Conservation (phyloP, 2,888 invertebrate genomes). For the Acleris literana region DNA sequence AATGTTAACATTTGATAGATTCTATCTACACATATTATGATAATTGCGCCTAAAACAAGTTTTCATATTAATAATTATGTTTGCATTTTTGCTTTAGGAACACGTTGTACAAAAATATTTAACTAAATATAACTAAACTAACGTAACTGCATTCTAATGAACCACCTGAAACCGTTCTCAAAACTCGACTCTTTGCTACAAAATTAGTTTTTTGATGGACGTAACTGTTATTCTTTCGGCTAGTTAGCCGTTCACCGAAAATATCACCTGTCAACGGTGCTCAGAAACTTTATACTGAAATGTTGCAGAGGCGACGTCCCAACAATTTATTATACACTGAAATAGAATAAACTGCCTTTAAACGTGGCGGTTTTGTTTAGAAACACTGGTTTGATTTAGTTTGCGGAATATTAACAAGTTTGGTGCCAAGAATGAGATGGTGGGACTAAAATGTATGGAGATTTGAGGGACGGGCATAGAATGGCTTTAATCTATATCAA, state of each 20-base stretch:
- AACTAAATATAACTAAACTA: slow-evolving; percentile 25
- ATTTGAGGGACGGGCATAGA: too few relatives aligned
- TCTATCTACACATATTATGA: too few relatives aligned
- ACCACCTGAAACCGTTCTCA: slow-evolving; percentile 43
- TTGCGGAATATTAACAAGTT: slow-evolving; percentile 52
- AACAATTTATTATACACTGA: slow-evolving; percentile 63
- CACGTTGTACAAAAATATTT: slow-evolving; percentile 14
- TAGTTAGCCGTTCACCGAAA: slow-evolving; percentile 64
- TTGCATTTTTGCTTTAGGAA: too few relatives aligned
- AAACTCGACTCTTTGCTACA: slow-evolving; percentile 51
- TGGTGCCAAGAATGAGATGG: too few relatives aligned
- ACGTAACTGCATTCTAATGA: slow-evolving; percentile 40
- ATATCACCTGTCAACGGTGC: slow-evolving; percentile 66
- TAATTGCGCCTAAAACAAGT: too few relatives aligned
- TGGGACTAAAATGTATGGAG: too few relatives aligned
- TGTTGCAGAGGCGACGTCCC: slow-evolving; percentile 58
- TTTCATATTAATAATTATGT: too few relatives aligned
- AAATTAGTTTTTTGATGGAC: slow-evolving; percentile 70
- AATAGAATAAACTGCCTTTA: slow-evolving; percentile 57
- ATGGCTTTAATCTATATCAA: slow-evolving; percentile 63
- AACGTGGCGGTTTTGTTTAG: slow-evolving; percentile 54
- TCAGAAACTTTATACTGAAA: slow-evolving; percentile 74
- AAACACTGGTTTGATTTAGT: slow-evolving; percentile 67
- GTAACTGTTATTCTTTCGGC: slow-evolving; percentile 67
- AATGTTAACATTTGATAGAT: too few relatives aligned